Evolutionary conservation across 2,797 vertebrate genomes (phyloP).

Genomic region (Craterocephalus amniculus): DNA sequence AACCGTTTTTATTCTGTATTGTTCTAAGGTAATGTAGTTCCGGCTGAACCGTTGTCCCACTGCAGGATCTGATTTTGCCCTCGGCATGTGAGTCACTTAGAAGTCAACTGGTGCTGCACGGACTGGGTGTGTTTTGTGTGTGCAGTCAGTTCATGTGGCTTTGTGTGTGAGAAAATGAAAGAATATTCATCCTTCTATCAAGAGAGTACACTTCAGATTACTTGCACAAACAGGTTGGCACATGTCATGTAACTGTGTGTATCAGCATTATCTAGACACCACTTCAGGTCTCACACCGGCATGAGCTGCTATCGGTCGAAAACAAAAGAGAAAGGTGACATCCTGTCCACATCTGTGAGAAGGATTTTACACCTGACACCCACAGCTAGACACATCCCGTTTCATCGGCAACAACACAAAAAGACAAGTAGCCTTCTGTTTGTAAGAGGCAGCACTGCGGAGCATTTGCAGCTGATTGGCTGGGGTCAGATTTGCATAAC

Average conservation of each 20-base stretch:
- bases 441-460: constrained; percentile 29
- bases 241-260: constrained; percentile 3
- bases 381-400: constrained; percentile 12
- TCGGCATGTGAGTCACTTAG: constrained; percentile 27
- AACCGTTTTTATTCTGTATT: not conserved
- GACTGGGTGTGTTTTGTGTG: constrained; percentile 29
- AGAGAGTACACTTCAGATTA: constrained; percentile 19
- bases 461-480: constrained; percentile 57
- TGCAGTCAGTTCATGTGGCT: not conserved
- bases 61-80: constrained; percentile 6
- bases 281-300: constrained; percentile 23
- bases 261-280: constrained; percentile 10
- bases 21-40: constrained; percentile 4
- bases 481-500: constrained; percentile 56
- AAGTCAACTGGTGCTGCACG: constrained; percentile 2
- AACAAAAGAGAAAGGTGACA: constrained; percentile 22
- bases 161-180: constrained; percentile 9
- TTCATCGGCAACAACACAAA: constrained; percentile 38
- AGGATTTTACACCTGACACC: constrained; percentile 9
- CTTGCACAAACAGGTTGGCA: constrained; percentile 3
- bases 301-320: constrained; percentile 35
- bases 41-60: not conserved
- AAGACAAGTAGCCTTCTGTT: constrained; percentile 58
- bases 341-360: constrained; percentile 45
- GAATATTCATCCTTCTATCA: constrained; percentile 23